Conservation (phyloP, 92 coral and sea anemone genomes). For the Phenganax marumi region DNA sequence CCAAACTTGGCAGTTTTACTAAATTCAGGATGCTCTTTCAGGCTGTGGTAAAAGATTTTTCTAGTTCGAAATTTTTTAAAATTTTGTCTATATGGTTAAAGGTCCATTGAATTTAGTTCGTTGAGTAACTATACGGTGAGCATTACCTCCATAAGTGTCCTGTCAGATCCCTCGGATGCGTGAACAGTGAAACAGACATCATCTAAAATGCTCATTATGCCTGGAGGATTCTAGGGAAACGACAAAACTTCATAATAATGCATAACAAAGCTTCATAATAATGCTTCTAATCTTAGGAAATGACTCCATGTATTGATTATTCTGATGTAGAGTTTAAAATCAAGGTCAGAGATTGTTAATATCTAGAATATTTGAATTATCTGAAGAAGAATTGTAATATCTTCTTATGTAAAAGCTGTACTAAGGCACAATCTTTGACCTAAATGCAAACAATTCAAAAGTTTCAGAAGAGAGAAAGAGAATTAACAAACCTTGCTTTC, state of each 20-base stretch:
- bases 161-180: slow-evolving; percentile 83
- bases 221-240: slow-evolving; percentile 74
- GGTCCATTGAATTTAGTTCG: not conserved
- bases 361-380: not conserved
- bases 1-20: not conserved
- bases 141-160: slow-evolving; percentile 80
- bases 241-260: too few species aligned
- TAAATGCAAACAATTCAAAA: too few species aligned
- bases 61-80: too few species aligned
- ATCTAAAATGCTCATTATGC: slow-evolving; percentile 83
- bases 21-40: too few species aligned
- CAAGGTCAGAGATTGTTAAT: too few species aligned
- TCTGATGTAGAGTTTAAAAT: too few species aligned
- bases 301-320: too few species aligned
- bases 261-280: not conserved
- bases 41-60: too few species aligned
- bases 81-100: too few species aligned
- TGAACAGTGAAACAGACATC: slow-evolving; percentile 92
- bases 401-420: not conserved
- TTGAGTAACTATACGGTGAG: too few species aligned
- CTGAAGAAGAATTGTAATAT: not conserved
- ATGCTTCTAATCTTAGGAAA: too few species aligned
- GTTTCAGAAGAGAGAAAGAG: not conserved
- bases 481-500: slow-evolving; percentile 70
- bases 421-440: too few species aligned